A percentile compares a stretch with the other conserved stretches of the same genome.
Evolutionary conservation across 1,140 invertebrate species (phyloP).

Genomic region (Hylaeus volcanicus): DNA sequence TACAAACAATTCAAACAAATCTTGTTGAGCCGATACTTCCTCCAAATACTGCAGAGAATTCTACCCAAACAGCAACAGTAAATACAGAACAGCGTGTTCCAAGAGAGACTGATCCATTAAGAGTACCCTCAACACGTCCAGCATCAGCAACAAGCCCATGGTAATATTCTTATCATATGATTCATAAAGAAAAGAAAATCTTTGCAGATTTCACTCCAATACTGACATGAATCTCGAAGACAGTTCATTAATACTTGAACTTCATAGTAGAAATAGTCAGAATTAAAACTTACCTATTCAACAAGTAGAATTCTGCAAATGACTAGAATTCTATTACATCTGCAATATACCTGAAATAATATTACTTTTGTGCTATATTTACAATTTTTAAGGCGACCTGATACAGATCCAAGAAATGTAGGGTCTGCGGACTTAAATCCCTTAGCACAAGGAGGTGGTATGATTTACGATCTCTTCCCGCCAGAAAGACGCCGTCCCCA

Average conservation of each 20-base stretch:
- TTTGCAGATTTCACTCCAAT: too few species aligned
- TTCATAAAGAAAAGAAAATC: conserved; percentile 2
- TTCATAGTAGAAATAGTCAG: too few species aligned
- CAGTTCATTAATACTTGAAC: too few species aligned
- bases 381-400: conserved; percentile 47
- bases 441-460: conserved; percentile 83
- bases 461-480: conserved; percentile 87
- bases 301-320: too few species aligned
- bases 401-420: conserved; percentile 79
- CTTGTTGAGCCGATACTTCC: conserved; percentile 76
- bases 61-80: conserved; percentile 67
- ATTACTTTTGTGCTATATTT: not conserved
- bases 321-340: not conserved
- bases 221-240: too few species aligned
- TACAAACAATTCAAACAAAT: conserved; percentile 77
- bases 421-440: conserved; percentile 89
- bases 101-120: conserved; percentile 56
- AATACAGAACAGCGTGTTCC: not conserved
- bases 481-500: conserved; percentile 40
- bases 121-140: conserved; percentile 47
- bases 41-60: conserved; percentile 50
- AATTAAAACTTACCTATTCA: too few species aligned
- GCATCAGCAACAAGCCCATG: conserved; percentile 23
- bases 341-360: conserved; percentile 2
- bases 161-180: conserved; percentile 61